phyloP scores from a whole-genome alignment of 1,140 invertebrate species.

The Phenacoccus solenopsis region DNA sequence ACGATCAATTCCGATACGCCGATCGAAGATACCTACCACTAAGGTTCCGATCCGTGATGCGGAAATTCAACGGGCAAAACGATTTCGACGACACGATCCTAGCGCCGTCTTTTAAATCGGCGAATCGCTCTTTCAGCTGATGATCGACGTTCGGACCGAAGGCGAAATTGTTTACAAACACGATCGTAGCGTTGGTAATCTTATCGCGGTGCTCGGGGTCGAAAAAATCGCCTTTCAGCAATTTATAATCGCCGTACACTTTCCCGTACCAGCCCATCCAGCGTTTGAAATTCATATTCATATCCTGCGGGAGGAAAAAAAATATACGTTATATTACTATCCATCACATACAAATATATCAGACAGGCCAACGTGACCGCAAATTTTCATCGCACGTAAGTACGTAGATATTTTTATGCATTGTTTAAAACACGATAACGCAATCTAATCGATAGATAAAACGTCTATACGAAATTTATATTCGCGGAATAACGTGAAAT shows the following conservation, averaged over 20 bases:
- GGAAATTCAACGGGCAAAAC: slow-evolving; percentile 94
- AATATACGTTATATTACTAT: neutral
- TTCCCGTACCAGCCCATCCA: slow-evolving; percentile 98
- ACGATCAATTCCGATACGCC: too few relatives aligned
- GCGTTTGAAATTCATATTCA: slow-evolving; percentile 77
- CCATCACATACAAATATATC: neutral
- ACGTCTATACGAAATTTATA: too few relatives aligned
- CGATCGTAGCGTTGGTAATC: slow-evolving; percentile 81
- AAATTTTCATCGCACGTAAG: too few relatives aligned
- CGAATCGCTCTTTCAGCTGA: slow-evolving; percentile 88
- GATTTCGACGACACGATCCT: slow-evolving; percentile 97
- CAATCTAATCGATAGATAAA: too few relatives aligned
- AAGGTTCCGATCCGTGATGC: slow-evolving; percentile 83
- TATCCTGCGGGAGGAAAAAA: slow-evolving; percentile 46
- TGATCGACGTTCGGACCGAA: slow-evolving; percentile 95
- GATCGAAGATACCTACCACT: slow-evolving; percentile 51
- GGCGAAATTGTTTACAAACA: slow-evolving; percentile 98
- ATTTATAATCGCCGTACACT: slow-evolving; percentile 74
- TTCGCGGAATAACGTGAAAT: too few relatives aligned
- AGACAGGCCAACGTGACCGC: neutral
- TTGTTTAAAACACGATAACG: too few relatives aligned
- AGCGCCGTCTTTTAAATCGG: slow-evolving; percentile 88
- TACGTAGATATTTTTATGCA: too few relatives aligned
- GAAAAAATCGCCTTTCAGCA: slow-evolving; percentile 90
- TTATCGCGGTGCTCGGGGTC: slow-evolving; percentile 79